These are phyloP conservation scores for Lichenostomus cassidix DNA, from an alignment of 2,113 vertebrate species.

Conservation along the genomic window DNA sequence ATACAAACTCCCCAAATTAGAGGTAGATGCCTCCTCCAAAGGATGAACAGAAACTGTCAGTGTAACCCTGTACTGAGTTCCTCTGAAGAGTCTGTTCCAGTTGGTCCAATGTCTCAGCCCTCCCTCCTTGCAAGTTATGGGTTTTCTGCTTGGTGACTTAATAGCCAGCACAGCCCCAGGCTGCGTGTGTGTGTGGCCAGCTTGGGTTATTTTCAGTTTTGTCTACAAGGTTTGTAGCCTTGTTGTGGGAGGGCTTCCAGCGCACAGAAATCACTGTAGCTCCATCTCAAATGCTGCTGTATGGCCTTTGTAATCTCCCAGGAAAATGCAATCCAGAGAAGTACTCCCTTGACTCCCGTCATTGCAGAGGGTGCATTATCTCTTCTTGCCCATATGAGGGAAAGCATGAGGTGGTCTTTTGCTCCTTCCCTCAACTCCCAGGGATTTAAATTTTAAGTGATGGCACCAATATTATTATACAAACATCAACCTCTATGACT, in stretches of 20 bases:
- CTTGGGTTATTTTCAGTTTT: neutral
- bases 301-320: fast-evolving
- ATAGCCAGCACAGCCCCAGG: neutral
- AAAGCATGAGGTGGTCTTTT: neutral
- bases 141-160: neutral
- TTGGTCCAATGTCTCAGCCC: neutral
- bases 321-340: neutral
- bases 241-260: neutral
- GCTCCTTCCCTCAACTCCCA: neutral
- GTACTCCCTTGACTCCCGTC: neutral
- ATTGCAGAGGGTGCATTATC: neutral
- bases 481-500: neutral
- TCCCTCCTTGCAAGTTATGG: fast-evolving
- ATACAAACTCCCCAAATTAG: neutral
- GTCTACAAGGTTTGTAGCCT: neutral
- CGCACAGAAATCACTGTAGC: neutral
- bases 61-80: neutral
- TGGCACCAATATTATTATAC: neutral
- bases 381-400: neutral
- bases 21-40: neutral
- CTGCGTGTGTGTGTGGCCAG: neutral
- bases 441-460: neutral
- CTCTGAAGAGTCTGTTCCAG: neutral
- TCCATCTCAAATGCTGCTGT: neutral
- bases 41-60: neutral